Conservation (phyloP, 2,888 invertebrate species). For the Cosmia pyralina region DNA sequence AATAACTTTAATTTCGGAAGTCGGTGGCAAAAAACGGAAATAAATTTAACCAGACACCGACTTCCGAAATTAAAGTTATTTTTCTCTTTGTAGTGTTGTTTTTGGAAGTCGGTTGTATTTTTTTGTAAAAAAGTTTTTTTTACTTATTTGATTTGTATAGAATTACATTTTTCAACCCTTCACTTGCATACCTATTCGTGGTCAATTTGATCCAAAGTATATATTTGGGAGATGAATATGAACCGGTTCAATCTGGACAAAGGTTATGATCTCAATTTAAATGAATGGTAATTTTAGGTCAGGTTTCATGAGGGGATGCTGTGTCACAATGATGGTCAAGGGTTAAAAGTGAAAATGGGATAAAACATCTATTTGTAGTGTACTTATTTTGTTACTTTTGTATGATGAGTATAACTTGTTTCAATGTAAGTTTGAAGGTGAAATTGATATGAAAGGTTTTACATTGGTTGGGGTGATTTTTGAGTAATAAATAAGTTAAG, state of each 20-base stretch:
- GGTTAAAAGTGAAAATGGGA: slow-evolving; percentile 43
- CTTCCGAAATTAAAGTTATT: no score
- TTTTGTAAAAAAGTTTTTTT: no score
- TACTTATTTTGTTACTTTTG: slow-evolving; percentile 2
- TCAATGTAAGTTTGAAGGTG: slow-evolving; percentile 39
- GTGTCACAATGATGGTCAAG: slow-evolving; percentile 19
- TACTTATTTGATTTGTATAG: no score
- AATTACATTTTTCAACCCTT: no score
- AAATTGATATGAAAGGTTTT: slow-evolving; percentile 38
- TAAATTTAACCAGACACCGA: no score
- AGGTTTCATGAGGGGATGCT: slow-evolving; percentile 55
- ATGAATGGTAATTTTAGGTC: slow-evolving; percentile 33
- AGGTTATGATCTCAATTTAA: slow-evolving; percentile 48
- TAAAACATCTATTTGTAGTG: slow-evolving; percentile 19
- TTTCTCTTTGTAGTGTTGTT: no score
- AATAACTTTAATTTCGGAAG: no score
- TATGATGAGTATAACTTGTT: background rate
- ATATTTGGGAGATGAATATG: slow-evolving; percentile 55
- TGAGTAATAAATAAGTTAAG: slow-evolving; percentile 2
- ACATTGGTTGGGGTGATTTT: slow-evolving; percentile 19
- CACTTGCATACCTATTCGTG: background rate
- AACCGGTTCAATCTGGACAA: slow-evolving; percentile 53
- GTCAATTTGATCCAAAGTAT: slow-evolving; percentile 20
- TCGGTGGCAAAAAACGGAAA: no score
- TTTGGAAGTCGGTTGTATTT: no score